Evolutionary conservation across 2,797 vertebrate species (phyloP).

Genomic region (Pseudotriccus pelzelni): DNA sequence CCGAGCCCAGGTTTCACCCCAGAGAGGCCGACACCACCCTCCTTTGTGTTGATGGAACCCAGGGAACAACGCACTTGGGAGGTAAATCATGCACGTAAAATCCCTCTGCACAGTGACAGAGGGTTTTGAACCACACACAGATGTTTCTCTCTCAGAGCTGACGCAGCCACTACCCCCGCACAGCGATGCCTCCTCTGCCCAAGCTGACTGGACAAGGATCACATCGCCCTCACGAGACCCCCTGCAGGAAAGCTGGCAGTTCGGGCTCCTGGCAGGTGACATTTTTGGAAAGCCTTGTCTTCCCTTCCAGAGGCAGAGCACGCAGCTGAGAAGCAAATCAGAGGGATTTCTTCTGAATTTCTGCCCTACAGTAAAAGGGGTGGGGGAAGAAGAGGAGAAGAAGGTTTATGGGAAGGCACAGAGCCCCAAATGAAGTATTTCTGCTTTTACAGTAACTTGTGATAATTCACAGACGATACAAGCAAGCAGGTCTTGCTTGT

Average conservation of each 20-base stretch:
- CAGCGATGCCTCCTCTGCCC: neutral
- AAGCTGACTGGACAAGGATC: neutral
- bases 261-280: neutral
- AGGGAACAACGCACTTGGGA: neutral
- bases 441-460: neutral
- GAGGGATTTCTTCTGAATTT: neutral
- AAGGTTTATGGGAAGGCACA: neutral
- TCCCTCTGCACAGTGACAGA: neutral
- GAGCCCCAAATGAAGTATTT: neutral
- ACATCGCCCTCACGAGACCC: rapidly evolving
- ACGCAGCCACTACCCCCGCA: neutral
- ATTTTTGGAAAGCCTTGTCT: neutral
- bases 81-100: rapidly evolving
- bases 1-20: neutral
- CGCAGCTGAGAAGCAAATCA: neutral
- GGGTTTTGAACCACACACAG: neutral
- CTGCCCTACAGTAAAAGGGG: neutral
- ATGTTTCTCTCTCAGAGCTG: neutral
- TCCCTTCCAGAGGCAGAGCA: neutral
- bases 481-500: neutral
- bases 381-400: neutral
- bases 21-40: neutral
- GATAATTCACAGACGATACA: neutral
- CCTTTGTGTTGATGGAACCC: rapidly evolving
- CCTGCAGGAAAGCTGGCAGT: neutral